These are phyloP conservation scores for Meliscaeva auricollis DNA, from an alignment of 2,888 invertebrate species.

Conservation along the genomic window DNA sequence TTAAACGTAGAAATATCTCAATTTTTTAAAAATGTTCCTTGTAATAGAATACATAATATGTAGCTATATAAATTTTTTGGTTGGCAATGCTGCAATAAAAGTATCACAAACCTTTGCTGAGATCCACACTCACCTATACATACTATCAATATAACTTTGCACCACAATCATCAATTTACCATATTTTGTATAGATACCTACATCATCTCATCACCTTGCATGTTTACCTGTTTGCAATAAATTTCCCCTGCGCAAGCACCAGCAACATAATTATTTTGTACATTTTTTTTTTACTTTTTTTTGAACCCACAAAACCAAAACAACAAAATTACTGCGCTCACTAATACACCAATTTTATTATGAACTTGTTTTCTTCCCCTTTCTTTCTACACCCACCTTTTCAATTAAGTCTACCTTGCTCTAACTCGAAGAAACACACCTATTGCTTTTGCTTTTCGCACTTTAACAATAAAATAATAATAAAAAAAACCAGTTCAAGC, in stretches of 20 bases:
- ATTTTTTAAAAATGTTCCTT: too few species aligned
- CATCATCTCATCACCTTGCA: conserved; percentile 50
- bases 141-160: neutral
- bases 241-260: conserved; percentile 25
- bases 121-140: conserved; percentile 33
- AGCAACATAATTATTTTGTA: conserved; percentile 22
- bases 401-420: neutral
- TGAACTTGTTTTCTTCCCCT: conserved; percentile 61
- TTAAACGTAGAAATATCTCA: too few species aligned
- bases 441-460: conserved; percentile 51
- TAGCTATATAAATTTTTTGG: too few species aligned
- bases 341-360: conserved; percentile 40
- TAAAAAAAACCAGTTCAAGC: conserved; percentile 25
- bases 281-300: neutral
- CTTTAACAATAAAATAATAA: conserved; percentile 43
- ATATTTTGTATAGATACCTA: neutral
- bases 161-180: conserved; percentile 28
- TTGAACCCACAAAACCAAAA: neutral
- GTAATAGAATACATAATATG: too few species aligned
- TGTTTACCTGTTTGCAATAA: conserved; percentile 43
- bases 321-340: conserved; percentile 18
- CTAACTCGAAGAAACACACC: conserved; percentile 4
- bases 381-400: conserved; percentile 23
- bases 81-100: conserved; percentile 38
- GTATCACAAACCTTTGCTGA: conserved; percentile 11